These are phyloP conservation scores for Pyrgilauda ruficollis DNA, from an alignment of 2,113 vertebrate genomes.

Conservation along the genomic window DNA sequence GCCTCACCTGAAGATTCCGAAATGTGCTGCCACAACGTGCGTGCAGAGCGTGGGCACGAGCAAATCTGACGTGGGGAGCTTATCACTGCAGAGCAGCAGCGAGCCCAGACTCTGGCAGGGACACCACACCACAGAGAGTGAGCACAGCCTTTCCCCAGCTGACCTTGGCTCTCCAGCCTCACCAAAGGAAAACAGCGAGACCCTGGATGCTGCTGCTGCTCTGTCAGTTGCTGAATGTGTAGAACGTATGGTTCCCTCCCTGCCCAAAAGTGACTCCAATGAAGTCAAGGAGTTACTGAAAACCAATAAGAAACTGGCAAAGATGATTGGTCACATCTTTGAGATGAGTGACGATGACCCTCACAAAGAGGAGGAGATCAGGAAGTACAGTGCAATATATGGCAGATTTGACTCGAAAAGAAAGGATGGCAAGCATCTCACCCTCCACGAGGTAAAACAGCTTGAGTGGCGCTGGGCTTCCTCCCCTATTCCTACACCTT, in stretches of 20 bases:
- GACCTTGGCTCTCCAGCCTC: conserved; percentile 92
- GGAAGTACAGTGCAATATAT: conserved; percentile 98
- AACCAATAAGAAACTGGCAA: conserved; percentile 94
- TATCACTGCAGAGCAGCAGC: conserved; percentile 76
- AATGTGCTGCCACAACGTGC: conserved; percentile 81
- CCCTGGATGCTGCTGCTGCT: conserved; percentile 85
- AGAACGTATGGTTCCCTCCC: conserved; percentile 86
- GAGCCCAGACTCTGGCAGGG: conserved; percentile 88
- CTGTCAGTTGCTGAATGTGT: conserved; percentile 93
- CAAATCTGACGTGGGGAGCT: conserved; percentile 76
- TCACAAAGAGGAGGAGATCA: conserved; percentile 91
- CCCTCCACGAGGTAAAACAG: conserved; percentile 89
- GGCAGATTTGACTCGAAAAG: conserved; percentile 97
- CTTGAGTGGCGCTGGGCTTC: not conserved
- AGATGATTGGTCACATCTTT: conserved; percentile 98
- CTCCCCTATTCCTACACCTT: not conserved
- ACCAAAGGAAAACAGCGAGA: conserved; percentile 88
- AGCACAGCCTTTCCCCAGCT: conserved; percentile 87
- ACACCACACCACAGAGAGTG: conserved; percentile 86
- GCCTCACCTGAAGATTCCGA: conserved; percentile 85
- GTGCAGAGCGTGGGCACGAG: conserved; percentile 77
- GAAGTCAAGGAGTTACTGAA: conserved; percentile 91
- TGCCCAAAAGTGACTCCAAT: conserved; percentile 80
- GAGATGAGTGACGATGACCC: conserved; percentile 92
- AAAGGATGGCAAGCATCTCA: conserved; percentile 95